Percentiles rank a stretch among this genome's conserved stretches.
Evolutionary conservation across 2,888 invertebrate genomes (phyloP).

Genomic region (Catocala fraxini): DNA sequence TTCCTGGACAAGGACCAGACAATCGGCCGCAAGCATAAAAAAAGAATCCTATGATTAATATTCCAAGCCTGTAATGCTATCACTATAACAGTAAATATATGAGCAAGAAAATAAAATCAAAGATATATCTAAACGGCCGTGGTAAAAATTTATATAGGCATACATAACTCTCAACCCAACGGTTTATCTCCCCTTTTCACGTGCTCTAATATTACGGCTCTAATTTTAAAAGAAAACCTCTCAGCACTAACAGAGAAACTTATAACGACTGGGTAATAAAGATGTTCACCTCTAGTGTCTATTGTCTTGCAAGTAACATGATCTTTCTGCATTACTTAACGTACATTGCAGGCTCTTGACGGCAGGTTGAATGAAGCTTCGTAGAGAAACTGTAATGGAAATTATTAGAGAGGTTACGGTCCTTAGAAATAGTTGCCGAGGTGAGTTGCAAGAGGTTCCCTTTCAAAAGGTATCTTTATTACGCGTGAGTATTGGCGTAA

Average conservation of each 20-base stretch:
- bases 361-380: background rate
- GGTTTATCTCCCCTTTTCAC: constrained; percentile 35
- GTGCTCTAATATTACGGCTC: constrained; percentile 43
- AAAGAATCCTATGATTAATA: too few relatives aligned
- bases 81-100: constrained; percentile 3
- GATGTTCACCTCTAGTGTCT: constrained; percentile 26
- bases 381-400: background rate
- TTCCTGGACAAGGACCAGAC: too few relatives aligned
- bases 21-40: too few relatives aligned
- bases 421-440: constrained; percentile 1
- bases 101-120: constrained; percentile 13
- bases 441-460: constrained; percentile 28
- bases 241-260: constrained; percentile 50
- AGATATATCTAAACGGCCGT: constrained; percentile 11
- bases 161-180: constrained; percentile 22
- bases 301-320: background rate
- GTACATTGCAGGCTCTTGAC: constrained; percentile 11
- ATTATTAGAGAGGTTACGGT: background rate
- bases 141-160: constrained; percentile 21
- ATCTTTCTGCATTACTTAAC: background rate
- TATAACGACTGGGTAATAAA: constrained; percentile 53
- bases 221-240: constrained; percentile 52
- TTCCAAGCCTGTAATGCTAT: too few relatives aligned
- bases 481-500: constrained; percentile 46
- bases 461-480: constrained; percentile 47